These are phyloP conservation scores for Chrysolina oricalcia DNA, from an alignment of 2,888 invertebrate species.

Conservation along the genomic window DNA sequence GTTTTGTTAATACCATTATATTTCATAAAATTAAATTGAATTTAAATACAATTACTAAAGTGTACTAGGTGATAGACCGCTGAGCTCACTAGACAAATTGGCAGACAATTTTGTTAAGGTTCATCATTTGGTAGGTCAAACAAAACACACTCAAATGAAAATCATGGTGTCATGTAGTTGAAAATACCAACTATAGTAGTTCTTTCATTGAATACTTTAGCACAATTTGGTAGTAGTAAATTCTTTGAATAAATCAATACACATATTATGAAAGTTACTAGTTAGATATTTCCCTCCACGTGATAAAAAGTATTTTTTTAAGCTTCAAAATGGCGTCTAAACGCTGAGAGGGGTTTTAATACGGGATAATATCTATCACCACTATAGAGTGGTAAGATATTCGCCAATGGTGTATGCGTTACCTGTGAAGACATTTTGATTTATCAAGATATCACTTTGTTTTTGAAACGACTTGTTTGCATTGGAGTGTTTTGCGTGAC, in stretches of 20 bases:
- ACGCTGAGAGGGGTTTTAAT: constrained; percentile 61
- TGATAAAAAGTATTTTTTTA: constrained; percentile 70
- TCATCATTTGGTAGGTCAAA: neutral
- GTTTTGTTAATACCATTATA: neutral
- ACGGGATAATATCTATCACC: constrained; percentile 66
- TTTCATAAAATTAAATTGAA: neutral
- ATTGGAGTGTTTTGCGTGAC: neutral
- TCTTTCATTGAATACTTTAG: constrained; percentile 49
- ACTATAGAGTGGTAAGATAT: constrained; percentile 59
- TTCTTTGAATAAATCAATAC: constrained; percentile 52
- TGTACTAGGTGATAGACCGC: neutral
- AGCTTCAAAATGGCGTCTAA: constrained; percentile 62
- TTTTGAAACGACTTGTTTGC: constrained; percentile 28
- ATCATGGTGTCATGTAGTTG: neutral
- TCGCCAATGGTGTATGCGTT: constrained; percentile 69
- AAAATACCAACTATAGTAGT: constrained; percentile 26
- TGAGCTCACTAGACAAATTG: neutral
- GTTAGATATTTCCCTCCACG: constrained; percentile 66
- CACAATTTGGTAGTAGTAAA: constrained; percentile 61
- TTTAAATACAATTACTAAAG: neutral
- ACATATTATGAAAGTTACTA: constrained; percentile 58
- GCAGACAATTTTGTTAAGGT: neutral
- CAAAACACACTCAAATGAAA: neutral
- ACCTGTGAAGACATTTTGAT: constrained; percentile 65
- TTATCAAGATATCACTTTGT: constrained; percentile 52